Evolutionary conservation across 2,797 vertebrate species (phyloP), one percentile per base, ranked within the genome.

Genomic region (Cossypha dichroa): DNA sequence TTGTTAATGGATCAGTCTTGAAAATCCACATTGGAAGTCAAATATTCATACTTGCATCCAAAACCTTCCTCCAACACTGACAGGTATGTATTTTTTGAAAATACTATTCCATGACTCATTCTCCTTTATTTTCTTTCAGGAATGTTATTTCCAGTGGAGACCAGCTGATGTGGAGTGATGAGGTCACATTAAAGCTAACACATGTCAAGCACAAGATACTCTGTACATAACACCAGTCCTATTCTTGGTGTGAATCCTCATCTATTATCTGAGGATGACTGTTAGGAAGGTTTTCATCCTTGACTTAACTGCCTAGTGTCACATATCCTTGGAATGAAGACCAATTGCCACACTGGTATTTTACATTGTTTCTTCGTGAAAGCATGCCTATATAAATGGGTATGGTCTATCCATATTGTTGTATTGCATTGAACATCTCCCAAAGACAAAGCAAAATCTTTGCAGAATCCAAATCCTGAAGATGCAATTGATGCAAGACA

Each of bases 1-100:
- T 33, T 84, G 59, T 86, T 84, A 92, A 85, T 92, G 54, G 63
- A 94, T 76, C 31, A 66, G 77, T 85, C 83, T 85, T 89, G 76
- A 94, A 94, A 95, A 92, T 69, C 73, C 3, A 15, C 80, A 90
- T 34, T 93, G 66, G 40, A 76, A 87, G 74, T 82, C 49, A 92
- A 94, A 68, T 91, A 96, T 45, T 83, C 88, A 60, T 74, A 46
- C 36, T 48, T 74, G 56, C 75, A 89, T 92, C 70, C 72, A 93
- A 92, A 95, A 90, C 59, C 38, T 85, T 81, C 34, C 64, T 86
- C 54, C 74, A 81, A 77, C 36, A 64, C 66, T 88, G 92, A 59
- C 67, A 93, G 52, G 25, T 78, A 49, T 59, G 15, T 88, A 59
- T 92, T 90, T 93, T 90, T 95, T 68, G 62, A 88, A 94, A 86